These are phyloP conservation scores for Poeciliopsis gracilis DNA, from an alignment of 2,797 vertebrate species.

Conservation along the genomic window DNA sequence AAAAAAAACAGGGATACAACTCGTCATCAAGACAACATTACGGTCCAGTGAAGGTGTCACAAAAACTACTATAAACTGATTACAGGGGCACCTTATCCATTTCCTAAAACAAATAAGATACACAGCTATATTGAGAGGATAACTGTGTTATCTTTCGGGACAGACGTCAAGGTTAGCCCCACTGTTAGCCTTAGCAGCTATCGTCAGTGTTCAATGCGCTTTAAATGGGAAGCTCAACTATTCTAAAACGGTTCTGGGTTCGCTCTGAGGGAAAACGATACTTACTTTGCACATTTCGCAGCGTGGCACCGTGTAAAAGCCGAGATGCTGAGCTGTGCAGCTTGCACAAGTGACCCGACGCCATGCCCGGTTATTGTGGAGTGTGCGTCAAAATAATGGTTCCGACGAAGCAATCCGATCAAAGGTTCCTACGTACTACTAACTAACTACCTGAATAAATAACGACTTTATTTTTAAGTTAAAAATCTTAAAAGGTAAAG, in stretches of 20 bases:
- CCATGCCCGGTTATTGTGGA: conserved; percentile 56
- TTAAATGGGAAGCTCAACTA: not conserved
- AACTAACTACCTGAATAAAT: not conserved
- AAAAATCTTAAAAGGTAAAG: not conserved
- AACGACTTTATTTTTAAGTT: not conserved
- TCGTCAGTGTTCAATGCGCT: not conserved
- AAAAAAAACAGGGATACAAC: conserved; percentile 12
- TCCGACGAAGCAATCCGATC: conserved; percentile 31
- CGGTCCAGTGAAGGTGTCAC: not conserved
- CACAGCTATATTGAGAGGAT: not conserved
- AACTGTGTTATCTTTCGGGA: not conserved
- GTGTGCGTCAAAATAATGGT: conserved; percentile 26
- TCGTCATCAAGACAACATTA: not conserved
- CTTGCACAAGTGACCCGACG: conserved; percentile 64
- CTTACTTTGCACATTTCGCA: conserved; percentile 58
- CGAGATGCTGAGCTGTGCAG: conserved; percentile 33
- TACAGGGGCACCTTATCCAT: not conserved
- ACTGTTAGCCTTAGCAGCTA: conserved; percentile 19
- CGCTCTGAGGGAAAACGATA: not conserved
- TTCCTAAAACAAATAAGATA: not conserved
- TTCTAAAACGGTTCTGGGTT: rapidly evolving
- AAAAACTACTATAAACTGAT: not conserved
- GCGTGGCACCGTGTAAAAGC: not conserved
- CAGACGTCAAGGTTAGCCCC: conserved; percentile 59
- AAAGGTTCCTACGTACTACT: conserved; percentile 43